Evolutionary conservation across 2,888 invertebrate species (phyloP).

Genomic region (Andrena haemorrhoa): DNA sequence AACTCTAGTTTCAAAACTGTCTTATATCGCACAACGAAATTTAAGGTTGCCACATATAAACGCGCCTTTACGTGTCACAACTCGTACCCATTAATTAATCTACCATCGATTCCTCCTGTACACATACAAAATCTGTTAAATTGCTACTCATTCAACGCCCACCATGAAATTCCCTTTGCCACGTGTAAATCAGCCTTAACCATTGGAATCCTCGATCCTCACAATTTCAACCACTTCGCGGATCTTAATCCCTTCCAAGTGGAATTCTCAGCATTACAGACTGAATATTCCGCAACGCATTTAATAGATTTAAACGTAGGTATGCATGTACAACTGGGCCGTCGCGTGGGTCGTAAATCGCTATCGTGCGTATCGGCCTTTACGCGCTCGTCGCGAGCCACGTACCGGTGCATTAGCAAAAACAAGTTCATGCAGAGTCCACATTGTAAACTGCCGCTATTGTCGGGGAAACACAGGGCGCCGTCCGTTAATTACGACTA

Average conservation of each 20-base stretch:
- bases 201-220: too few relatives aligned
- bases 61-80: too few relatives aligned
- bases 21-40: too few relatives aligned
- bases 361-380: not conserved
- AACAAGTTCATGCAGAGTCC: constrained; percentile 16
- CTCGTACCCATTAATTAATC: too few relatives aligned
- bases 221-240: not conserved
- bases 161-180: too few relatives aligned
- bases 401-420: constrained; percentile 24
- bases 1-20: too few relatives aligned
- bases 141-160: too few relatives aligned
- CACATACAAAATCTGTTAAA: too few relatives aligned
- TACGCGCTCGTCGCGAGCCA: not conserved
- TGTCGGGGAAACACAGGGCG: constrained; percentile 9
- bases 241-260: not conserved
- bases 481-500: constrained; percentile 38
- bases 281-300: not conserved
- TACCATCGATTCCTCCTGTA: too few relatives aligned
- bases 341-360: not conserved
- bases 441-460: constrained; percentile 14
- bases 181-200: too few relatives aligned
- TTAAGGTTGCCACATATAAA: too few relatives aligned
- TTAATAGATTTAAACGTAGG: not conserved
- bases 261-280: not conserved
- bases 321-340: too few relatives aligned